phyloP scores from a whole-genome alignment of 2,113 vertebrate species.

The Coptodon rendalli region DNA sequence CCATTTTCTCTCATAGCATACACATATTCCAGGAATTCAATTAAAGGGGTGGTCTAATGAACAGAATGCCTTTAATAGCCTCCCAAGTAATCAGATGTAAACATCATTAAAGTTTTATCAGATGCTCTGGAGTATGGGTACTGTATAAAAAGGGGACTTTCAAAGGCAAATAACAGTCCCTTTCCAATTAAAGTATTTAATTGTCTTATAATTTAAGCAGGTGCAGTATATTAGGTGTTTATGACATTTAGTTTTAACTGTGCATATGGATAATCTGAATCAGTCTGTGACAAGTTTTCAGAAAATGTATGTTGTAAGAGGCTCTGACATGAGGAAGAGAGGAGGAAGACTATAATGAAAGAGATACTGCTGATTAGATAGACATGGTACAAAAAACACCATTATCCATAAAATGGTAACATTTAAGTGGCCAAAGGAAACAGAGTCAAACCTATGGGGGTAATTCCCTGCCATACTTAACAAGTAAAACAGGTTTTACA shows the following conservation, averaged over 20 bases:
- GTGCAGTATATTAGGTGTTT: not conserved
- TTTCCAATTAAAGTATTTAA: not conserved
- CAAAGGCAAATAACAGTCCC: not conserved
- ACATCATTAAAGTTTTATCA: constrained; percentile 34
- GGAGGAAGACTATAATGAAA: not conserved
- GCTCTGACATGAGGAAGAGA: not conserved
- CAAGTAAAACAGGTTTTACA: not conserved
- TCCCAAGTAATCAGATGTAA: constrained; percentile 27
- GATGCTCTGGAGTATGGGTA: not conserved
- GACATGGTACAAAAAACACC: not conserved
- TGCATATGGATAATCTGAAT: not conserved
- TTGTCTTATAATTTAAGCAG: not conserved
- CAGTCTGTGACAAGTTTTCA: not conserved
- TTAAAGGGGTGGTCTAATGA: constrained; percentile 12
- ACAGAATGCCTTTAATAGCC: not conserved
- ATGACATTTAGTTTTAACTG: not conserved
- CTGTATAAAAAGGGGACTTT: not conserved
- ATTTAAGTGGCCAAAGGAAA: not conserved
- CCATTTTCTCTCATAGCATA: not conserved
- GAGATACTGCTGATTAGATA: not conserved
- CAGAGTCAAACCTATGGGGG: not conserved
- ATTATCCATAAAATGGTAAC: not conserved
- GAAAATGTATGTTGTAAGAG: not conserved
- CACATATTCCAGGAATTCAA: constrained; percentile 31
- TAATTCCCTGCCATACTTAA: not conserved